These are phyloP conservation scores for Vulpes vulpes DNA, from an alignment of 2,113 vertebrate genomes.

Conservation along the genomic window DNA sequence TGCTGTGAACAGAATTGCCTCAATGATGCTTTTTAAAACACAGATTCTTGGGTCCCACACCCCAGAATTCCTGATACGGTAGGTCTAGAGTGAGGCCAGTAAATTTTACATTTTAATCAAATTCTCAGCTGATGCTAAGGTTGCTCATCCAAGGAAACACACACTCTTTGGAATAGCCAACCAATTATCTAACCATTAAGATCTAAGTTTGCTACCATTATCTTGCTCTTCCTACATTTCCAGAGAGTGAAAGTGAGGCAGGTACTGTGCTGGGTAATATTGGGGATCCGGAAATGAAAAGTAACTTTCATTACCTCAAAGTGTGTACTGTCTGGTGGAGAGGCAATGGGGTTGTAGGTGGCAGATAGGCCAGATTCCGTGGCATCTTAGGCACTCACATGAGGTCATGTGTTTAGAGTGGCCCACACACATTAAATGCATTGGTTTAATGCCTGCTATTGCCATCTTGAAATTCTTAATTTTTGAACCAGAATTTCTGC, in stretches of 20 bases:
- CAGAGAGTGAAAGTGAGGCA: not conserved
- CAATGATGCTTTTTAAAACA: not conserved
- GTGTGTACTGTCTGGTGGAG: not conserved
- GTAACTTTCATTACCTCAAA: not conserved
- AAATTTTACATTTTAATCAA: not conserved
- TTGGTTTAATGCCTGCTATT: not conserved
- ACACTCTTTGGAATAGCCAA: not conserved
- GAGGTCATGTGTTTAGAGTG: not conserved
- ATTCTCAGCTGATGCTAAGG: not conserved
- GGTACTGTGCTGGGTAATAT: not conserved
- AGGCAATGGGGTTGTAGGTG: not conserved
- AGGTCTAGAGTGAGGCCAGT: not conserved
- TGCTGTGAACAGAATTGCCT: not conserved
- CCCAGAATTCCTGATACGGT: not conserved
- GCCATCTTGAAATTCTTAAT: not conserved
- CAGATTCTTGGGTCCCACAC: not conserved
- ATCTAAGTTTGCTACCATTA: not conserved
- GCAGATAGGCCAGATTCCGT: not conserved
- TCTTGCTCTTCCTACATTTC: not conserved
- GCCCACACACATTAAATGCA: too few relatives aligned
- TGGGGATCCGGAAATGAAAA: not conserved
- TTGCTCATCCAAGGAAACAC: not conserved
- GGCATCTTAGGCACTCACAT: not conserved
- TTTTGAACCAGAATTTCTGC: not conserved
- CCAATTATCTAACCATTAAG: not conserved